These are phyloP conservation scores for Hypotaenidia philippensis DNA, from an alignment of 2,797 vertebrate species.

Conservation along the genomic window DNA sequence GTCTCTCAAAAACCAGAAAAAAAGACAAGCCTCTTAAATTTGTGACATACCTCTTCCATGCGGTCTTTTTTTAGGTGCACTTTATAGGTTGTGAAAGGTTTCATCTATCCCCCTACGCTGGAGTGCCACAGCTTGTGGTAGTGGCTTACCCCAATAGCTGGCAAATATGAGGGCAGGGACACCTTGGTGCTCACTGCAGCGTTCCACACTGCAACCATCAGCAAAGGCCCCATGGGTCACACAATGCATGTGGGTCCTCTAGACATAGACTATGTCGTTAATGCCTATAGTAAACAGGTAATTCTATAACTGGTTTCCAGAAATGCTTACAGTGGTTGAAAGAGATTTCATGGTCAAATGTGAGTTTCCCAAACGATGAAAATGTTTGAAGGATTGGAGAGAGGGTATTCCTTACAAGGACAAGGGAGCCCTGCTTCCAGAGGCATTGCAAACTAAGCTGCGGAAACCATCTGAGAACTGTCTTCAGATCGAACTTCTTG, in stretches of 20 bases:
- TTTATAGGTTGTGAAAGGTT: not conserved
- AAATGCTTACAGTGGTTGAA: not conserved
- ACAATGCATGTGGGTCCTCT: fast-evolving
- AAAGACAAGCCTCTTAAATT: not conserved
- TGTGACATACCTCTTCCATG: not conserved
- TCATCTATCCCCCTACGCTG: fast-evolving
- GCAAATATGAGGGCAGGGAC: fast-evolving
- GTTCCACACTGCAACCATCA: not conserved
- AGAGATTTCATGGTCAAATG: not conserved
- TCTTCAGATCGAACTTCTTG: conserved; percentile 47
- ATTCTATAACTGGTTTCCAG: not conserved
- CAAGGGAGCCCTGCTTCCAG: not conserved
- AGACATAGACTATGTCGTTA: not conserved
- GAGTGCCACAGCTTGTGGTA: not conserved
- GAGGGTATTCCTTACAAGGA: not conserved
- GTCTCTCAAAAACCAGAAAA: not conserved
- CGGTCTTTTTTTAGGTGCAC: not conserved
- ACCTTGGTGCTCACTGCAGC: not conserved
- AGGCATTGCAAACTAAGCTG: not conserved
- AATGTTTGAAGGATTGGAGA: not conserved
- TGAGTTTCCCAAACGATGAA: not conserved
- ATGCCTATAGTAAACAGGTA: not conserved
- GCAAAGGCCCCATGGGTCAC: fast-evolving
- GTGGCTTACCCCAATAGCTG: not conserved
- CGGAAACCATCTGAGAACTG: conserved; percentile 31